Evolutionary conservation across 2,797 vertebrate genomes (phyloP).

Genomic region (Malacoctenus gilli): DNA sequence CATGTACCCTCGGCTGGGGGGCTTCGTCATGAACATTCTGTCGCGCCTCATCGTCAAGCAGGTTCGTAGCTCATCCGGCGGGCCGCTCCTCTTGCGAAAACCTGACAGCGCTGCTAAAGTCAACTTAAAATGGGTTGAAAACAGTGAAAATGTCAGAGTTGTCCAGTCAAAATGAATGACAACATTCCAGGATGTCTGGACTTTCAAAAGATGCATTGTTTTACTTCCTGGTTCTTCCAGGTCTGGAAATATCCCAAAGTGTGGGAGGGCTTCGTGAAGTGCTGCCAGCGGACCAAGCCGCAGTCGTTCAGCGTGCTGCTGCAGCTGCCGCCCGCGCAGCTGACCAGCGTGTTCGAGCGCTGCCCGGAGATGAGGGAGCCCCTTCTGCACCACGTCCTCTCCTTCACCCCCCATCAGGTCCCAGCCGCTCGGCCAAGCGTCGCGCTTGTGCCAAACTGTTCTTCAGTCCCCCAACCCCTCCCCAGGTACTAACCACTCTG

Average conservation of each 20-base stretch:
- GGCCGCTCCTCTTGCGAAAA: too few relatives aligned
- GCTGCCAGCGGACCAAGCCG: constrained; percentile 94
- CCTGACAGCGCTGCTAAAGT: too few relatives aligned
- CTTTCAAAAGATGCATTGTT: neutral
- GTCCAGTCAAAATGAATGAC: too few relatives aligned
- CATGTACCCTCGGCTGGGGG: constrained; percentile 93
- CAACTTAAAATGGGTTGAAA: too few relatives aligned
- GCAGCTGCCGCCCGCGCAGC: constrained; percentile 88
- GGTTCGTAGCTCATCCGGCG: too few relatives aligned
- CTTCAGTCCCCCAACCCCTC: neutral
- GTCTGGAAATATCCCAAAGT: constrained; percentile 98
- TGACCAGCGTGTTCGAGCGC: constrained; percentile 89
- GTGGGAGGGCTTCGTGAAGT: constrained; percentile 97
- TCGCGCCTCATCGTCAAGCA: constrained; percentile 94
- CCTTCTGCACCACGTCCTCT: constrained; percentile 88
- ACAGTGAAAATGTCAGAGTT: too few relatives aligned
- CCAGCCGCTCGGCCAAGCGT: fast-evolving
- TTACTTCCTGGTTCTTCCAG: constrained; percentile 60
- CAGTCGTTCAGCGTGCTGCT: constrained; percentile 94
- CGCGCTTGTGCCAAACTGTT: neutral
- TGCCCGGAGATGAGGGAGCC: constrained; percentile 92
- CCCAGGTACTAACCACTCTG: neutral
- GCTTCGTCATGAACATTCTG: constrained; percentile 97
- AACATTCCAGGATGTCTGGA: too few relatives aligned
- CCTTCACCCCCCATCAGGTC: constrained; percentile 93